phyloP scores from a whole-genome alignment of 2,113 vertebrate species.

The Oenanthe oenanthe region DNA sequence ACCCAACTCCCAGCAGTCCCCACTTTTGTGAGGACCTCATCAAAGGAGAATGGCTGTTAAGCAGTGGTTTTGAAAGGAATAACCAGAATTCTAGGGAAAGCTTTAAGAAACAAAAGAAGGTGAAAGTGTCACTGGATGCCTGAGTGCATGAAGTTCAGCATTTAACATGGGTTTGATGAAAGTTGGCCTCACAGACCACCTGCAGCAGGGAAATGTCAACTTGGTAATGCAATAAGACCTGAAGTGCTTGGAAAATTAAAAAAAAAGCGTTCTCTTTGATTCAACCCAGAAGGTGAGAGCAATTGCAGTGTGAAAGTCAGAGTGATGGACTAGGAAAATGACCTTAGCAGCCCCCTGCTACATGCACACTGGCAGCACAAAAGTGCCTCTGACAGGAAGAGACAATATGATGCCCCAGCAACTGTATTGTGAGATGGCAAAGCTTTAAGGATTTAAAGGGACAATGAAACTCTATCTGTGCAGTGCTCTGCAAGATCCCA shows the following conservation, averaged over 20 bases:
- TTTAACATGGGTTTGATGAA: neutral
- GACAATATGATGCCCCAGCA: neutral
- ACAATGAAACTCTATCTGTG: neutral
- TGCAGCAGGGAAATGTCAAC: neutral
- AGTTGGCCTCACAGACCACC: neutral
- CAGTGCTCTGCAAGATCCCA: neutral
- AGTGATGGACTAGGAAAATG: slow-evolving; percentile 8
- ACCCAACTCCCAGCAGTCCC: neutral
- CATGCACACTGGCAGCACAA: neutral
- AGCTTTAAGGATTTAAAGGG: slow-evolving; percentile 4
- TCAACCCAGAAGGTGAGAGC: neutral
- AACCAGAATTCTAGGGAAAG: neutral
- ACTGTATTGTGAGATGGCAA: neutral
- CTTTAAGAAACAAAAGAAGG: neutral
- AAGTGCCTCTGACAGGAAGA: slow-evolving; percentile 20
- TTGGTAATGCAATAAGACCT: neutral
- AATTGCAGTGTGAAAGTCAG: neutral
- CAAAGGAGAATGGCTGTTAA: neutral
- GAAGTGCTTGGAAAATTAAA: neutral
- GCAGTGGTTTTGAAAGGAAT: neutral
- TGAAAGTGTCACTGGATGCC: neutral
- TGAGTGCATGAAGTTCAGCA: neutral
- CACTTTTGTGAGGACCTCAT: neutral
- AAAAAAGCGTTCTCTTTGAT: neutral
- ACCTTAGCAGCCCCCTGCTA: neutral